Percentiles rank a stretch among this genome's conserved stretches.
phyloP scores from a whole-genome alignment of 2,113 vertebrate species.

The Vimba vimba region DNA sequence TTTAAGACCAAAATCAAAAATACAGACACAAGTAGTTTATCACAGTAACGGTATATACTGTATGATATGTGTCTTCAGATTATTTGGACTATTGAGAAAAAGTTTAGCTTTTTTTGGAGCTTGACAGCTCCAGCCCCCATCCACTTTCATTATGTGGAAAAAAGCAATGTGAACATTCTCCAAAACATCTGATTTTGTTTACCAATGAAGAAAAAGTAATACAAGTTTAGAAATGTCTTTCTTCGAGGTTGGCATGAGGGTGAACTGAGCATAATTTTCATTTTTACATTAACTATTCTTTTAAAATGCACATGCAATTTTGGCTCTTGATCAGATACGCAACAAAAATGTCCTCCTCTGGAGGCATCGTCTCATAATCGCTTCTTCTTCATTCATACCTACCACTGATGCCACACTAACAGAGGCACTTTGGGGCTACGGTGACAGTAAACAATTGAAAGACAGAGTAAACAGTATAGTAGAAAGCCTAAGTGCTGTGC shows the following conservation, averaged over 20 bases:
- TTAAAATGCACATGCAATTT: neutral
- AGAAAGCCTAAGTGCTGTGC: neutral
- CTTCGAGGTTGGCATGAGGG: neutral
- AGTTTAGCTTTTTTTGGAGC: neutral
- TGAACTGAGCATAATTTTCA: neutral
- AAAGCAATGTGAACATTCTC: neutral
- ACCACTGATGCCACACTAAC: neutral
- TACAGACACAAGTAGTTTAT: neutral
- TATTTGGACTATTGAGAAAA: neutral
- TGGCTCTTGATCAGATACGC: neutral
- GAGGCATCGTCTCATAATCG: neutral
- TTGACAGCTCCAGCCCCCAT: neutral
- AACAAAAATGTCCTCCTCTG: neutral
- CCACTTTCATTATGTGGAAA: neutral
- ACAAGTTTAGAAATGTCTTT: neutral
- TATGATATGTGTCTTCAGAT: neutral
- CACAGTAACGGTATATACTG: neutral
- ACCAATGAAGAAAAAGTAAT: neutral
- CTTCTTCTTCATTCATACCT: neutral
- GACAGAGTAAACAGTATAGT: slow-evolving; percentile 14
- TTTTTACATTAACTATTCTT: neutral
- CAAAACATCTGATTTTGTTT: neutral
- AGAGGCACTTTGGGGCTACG: neutral
- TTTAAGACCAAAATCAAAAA: neutral
- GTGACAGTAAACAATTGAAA: slow-evolving; percentile 10